Evolutionary conservation across 2,888 invertebrate species (phyloP).

Genomic region (Ecliptopera silaceata): DNA sequence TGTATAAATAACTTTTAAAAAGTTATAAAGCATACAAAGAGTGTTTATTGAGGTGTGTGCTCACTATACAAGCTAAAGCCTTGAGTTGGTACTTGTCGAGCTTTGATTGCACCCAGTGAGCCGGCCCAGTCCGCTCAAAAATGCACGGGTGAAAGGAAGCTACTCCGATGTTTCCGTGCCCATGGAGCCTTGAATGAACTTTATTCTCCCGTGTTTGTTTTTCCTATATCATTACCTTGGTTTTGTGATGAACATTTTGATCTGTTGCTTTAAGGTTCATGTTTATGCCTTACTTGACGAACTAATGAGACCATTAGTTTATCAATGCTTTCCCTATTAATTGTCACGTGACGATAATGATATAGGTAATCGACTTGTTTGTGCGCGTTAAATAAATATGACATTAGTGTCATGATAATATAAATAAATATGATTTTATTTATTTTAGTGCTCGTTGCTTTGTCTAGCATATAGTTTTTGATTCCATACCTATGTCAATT

Average conservation of each 20-base stretch:
- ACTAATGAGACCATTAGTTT: constrained; percentile 37
- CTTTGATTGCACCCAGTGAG: constrained; percentile 56
- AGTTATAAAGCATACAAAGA: no score
- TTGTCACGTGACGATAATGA: constrained; percentile 31
- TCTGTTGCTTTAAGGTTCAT: constrained; percentile 11
- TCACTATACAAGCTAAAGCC: constrained; percentile 3
- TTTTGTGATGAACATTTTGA: constrained; percentile 27
- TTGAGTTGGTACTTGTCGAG: constrained; percentile 42
- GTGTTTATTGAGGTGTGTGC: constrained; percentile 24
- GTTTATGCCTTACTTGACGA: constrained; percentile 26
- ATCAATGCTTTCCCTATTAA: constrained; percentile 36
- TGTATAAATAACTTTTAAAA: constrained; percentile 4
- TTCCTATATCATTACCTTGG: constrained; percentile 31
- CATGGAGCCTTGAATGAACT: constrained; percentile 54
- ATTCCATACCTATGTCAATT: no score
- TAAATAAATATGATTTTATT: background rate
- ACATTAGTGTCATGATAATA: constrained; percentile 23
- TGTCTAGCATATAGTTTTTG: background rate
- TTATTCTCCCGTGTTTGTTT: constrained; percentile 42
- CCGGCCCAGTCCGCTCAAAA: constrained; percentile 47
- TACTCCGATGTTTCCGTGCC: constrained; percentile 59
- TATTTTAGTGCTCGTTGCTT: background rate
- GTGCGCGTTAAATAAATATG: constrained; percentile 36
- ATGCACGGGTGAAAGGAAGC: constrained; percentile 61
- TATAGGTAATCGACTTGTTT: constrained; percentile 43